Base-by-base conservation (phyloP, 2,888 invertebrate genomes). In the Lasioglossum oenotherae region DNA sequence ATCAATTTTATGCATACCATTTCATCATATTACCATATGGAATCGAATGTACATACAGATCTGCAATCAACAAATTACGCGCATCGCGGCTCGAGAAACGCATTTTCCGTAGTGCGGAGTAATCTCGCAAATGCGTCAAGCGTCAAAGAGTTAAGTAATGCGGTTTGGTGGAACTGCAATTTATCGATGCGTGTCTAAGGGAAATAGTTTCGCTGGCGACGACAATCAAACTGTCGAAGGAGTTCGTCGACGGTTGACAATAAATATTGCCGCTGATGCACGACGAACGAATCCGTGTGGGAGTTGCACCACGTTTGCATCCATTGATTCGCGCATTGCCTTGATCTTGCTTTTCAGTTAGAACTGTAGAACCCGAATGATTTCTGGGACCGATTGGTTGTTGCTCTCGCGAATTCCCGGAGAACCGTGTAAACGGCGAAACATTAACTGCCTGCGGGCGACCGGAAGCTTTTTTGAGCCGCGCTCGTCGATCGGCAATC, bases 401-500 rank as follows among this genome's bases (percentile, higher is more conserved):
- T 53, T 10, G 31, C 23, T 53, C 31, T 14, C 23, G n/a, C 16
- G 74, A 80, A 73, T 60, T 73, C n/a, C n/a, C 16, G 67, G 38
- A 23, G 27, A 31, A 41, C 46, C 27, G 19, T 5, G 10, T 23
- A 31, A 46, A 72, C 16, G 12, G 16, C 23, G 23, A 41, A 71
- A 64, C 72, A 12, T 41, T 14, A 80, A 81, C 64, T 6, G 38
- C 23, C 16, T 46, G 80, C 19, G 73, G 64, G 6, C 38, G 46
- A 12, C 4, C 46, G 57, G 2, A 10, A n/a, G 38, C 27, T 69
- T 75, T 81, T 82, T 80, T 84, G 35, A 14, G 6, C 0, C 41
- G n/a, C 5, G 27, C 64, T n/a, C 6, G 75, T 60, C 78, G 57
- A 53, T 69, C 69, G 35, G 72, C 80, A 88, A 90, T 86, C 87